Conservation (phyloP, 1,140 invertebrate species). For the Drosophila saltans region DNA sequence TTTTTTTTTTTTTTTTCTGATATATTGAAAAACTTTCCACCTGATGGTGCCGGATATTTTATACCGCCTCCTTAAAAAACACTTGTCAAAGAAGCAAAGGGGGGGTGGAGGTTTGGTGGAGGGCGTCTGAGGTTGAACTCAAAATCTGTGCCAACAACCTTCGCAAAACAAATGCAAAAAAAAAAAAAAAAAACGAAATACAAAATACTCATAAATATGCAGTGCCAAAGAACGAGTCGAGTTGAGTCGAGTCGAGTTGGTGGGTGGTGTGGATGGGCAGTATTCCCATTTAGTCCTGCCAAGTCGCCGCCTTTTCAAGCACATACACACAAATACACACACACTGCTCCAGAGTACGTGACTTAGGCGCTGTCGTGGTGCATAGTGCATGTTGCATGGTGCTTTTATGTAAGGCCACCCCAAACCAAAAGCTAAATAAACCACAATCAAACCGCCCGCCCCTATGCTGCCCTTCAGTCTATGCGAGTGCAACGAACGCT, state of each 20-base stretch:
- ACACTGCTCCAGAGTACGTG: constrained; percentile 58
- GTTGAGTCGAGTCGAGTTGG: constrained; percentile 6
- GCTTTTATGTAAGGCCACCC: constrained; percentile 63
- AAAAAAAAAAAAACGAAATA: constrained; percentile 3
- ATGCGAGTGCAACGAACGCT: constrained; percentile 71
- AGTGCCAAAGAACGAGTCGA: constrained; percentile 33
- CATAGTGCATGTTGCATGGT: constrained; percentile 20
- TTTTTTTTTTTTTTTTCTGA: background rate
- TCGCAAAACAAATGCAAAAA: constrained; percentile 33
- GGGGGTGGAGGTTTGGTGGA: background rate
- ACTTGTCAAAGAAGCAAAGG: background rate
- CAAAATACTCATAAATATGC: constrained; percentile 59
- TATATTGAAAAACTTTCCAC: background rate
- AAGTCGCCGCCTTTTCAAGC: constrained; percentile 44
- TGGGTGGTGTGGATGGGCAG: constrained; percentile 17
- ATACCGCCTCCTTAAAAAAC: background rate
- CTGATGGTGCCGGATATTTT: background rate
- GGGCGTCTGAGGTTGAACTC: background rate
- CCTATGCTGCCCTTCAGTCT: constrained; percentile 65
- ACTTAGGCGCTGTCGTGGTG: constrained; percentile 49
- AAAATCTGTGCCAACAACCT: constrained; percentile 61
- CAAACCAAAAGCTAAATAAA: constrained; percentile 14
- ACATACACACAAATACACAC: constrained; percentile 31
- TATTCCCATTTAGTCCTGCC: constrained; percentile 5
- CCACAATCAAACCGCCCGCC: background rate